These are phyloP conservation scores for Scaptodrosophila lebanonensis DNA, from an alignment of 1,140 invertebrate species.

Conservation along the genomic window DNA sequence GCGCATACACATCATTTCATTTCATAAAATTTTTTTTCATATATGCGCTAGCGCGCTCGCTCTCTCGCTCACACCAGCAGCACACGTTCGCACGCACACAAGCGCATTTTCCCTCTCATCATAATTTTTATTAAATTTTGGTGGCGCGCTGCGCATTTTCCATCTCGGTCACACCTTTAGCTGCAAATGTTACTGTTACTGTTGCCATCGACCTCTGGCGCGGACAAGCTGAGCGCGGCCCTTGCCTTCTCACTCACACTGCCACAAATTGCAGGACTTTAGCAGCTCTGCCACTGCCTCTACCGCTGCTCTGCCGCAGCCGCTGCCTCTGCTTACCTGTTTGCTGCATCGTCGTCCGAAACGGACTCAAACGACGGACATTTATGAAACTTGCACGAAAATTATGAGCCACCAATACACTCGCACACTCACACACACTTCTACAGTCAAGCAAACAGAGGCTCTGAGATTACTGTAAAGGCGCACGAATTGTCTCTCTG, in stretches of 20 bases:
- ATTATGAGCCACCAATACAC: constrained; percentile 58
- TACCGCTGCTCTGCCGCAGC: constrained; percentile 12
- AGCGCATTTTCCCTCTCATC: constrained; percentile 51
- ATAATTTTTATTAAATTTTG: constrained; percentile 74
- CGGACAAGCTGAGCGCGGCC: not conserved
- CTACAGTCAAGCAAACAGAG: no score
- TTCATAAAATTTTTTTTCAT: constrained; percentile 75
- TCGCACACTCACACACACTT: constrained; percentile 7
- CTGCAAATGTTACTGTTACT: constrained; percentile 58
- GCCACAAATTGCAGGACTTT: constrained; percentile 27
- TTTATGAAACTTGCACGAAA: constrained; percentile 74
- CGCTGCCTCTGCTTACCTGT: constrained; percentile 45
- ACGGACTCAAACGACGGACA: constrained; percentile 30
- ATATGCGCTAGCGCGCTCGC: constrained; percentile 41
- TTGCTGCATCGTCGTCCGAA: no score
- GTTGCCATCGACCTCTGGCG: constrained; percentile 58
- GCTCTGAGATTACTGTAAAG: no score
- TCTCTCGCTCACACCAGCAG: constrained; percentile 32
- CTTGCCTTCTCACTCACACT: constrained; percentile 38
- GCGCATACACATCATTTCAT: constrained; percentile 28
- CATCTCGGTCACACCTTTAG: constrained; percentile 30
- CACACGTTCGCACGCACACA: constrained; percentile 14
- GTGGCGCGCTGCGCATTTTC: constrained; percentile 18
- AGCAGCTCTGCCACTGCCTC: constrained; percentile 36
- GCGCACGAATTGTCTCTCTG: no score